Base-by-base conservation (phyloP, 1,140 invertebrate species). In the Drosophila biarmipes region DNA sequence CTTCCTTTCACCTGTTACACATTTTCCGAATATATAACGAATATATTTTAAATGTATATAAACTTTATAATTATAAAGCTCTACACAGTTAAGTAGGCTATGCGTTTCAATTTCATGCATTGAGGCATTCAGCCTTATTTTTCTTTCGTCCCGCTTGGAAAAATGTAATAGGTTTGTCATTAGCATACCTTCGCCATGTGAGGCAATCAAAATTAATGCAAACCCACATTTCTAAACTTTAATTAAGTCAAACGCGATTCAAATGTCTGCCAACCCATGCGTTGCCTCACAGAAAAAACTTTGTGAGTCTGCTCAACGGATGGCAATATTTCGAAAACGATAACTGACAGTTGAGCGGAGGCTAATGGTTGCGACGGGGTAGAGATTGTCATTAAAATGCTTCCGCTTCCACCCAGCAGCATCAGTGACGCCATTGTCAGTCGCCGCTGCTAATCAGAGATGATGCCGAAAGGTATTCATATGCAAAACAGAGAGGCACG, bases 261-360 rank as follows among this genome's bases (percentile, higher is more conserved):
- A 76, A 80, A 80, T 78, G 66, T 27, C 11, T 38, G 80, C 31
- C 56, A 45, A 89, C 78, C 85, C 68, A 82, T 73, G 68, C 73
- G 64, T 80, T 51, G 54, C 51, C 31, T 61, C 62, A 46, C 56
- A 53, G 35, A 61, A 55, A 58, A 54, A 45, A 24, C 40, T 35
- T 19, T 43, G 8, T 6, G 14, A 7, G 14, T 24, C 27, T 49
- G 46, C 8, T 49, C 8, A 21, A 3, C 35, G 46, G 1, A 76
- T 86, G 68, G 71, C 62, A 86, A 80, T 80, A 89, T 82, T 79
- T 90, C 64, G 79, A 84, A 89, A 84, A 73, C 76, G 85, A 89
- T 89, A 89, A 84, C 76, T 84, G 84, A 85, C 85, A 90, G 49
- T 17, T 24, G 38, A 48, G 21, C 17, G 27, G 14, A 10, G 37